Base-by-base conservation (phyloP, 2,797 vertebrate genomes). In the Sebastes hopkinsi region DNA sequence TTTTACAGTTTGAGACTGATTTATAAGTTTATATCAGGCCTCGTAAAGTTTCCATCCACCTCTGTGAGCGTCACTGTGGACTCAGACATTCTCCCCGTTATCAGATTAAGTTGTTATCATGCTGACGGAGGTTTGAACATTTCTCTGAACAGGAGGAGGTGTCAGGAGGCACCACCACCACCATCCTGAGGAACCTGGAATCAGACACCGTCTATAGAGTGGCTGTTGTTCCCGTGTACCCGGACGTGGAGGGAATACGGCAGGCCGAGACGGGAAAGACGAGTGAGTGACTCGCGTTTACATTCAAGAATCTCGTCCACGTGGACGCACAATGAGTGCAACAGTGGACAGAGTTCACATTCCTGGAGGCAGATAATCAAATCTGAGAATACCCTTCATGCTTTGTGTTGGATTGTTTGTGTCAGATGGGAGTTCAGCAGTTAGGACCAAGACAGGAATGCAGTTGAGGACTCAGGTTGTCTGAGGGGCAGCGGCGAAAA, bases 171-270 rank as follows among this genome's bases (percentile, higher is more conserved):
- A 97, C 97, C 77, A 97, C 97, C 92, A 96, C 88, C 89, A 95
- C 96, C 27, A 82, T 96, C 86, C 94, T 99, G 78, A 97, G 95
- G 87, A 96, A 94, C 88, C 92, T 99, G 58, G 93, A 97, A 38
- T 69, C 97, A 0, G 95, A 98, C 80, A 99, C 97, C 0, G 65
- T 92, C 8, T 99, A 99, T 81, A 96, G 96, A 4, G 88, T 99
- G 67, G 95, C 97, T 0, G 95, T 99, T 13, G 95, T 99, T 75
- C 98, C 99, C 1, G 88, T 97, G 65, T 99, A 98, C 84, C 90
- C 96, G 0, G 97, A 98, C 36, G 96, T 97, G 8, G 97, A 99
- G 80, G 99, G 98, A 12, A 97, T 97, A 1, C 94, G 96, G 4
- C 94, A 95, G 67, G 95, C 95, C 1, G 97, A 97, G 73, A 96